Conservation (phyloP, 2,888 invertebrate species). For the Elegia similella region DNA sequence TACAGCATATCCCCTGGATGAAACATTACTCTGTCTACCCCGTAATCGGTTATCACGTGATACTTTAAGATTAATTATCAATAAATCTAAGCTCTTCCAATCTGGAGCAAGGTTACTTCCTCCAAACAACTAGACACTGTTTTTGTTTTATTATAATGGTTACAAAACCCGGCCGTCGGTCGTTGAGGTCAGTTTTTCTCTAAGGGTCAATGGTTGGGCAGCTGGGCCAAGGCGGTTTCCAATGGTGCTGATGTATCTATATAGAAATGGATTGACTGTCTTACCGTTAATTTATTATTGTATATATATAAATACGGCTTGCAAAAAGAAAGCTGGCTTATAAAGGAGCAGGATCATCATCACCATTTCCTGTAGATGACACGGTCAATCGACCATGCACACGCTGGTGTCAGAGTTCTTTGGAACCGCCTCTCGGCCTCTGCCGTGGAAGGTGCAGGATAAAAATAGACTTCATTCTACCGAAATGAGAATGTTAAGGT, state of each 20-base stretch:
- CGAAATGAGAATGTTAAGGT: too few species aligned
- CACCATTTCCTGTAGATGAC: too few species aligned
- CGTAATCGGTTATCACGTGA: background rate
- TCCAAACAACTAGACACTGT: conserved; percentile 1
- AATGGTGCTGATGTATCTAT: background rate
- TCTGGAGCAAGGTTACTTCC: conserved; percentile 8
- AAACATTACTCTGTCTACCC: background rate
- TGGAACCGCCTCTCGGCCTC: too few species aligned
- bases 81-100: background rate
- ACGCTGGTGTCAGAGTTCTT: too few species aligned
- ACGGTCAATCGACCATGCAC: too few species aligned
- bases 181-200: conserved; percentile 9
- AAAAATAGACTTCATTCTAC: too few species aligned
- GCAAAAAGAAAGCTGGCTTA: too few species aligned
- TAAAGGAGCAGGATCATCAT: too few species aligned
- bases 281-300: too few species aligned
- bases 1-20: too few species aligned
- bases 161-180: background rate
- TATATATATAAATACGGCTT: too few species aligned
- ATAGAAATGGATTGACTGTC: conserved; percentile 6
- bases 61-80: background rate
- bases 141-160: conserved; percentile 11
- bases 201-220: conserved; percentile 8
- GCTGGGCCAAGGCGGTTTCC: conserved; percentile 14
- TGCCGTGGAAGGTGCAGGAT: too few species aligned